phyloP scores from a whole-genome alignment of 1,140 invertebrate species.

The Anthonomus grandis region DNA sequence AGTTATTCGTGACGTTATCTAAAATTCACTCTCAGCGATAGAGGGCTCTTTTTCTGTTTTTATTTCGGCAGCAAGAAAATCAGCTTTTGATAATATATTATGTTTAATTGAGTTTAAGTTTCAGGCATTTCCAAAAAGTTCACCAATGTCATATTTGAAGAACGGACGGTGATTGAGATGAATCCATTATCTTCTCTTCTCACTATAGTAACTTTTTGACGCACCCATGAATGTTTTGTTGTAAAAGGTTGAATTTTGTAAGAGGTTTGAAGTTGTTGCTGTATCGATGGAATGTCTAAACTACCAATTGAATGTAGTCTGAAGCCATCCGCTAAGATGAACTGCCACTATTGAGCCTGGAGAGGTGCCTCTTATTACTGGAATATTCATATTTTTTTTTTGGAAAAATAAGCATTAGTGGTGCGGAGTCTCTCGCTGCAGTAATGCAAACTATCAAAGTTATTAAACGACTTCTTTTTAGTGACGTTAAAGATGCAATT shows the following conservation, averaged over 20 bases:
- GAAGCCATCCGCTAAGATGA: constrained; percentile 24
- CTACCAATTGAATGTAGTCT: too few species aligned
- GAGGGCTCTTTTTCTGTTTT: constrained; percentile 12
- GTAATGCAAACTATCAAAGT: constrained; percentile 45
- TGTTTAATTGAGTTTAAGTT: constrained; percentile 14
- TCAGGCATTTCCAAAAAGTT: constrained; percentile 26
- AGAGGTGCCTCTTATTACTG: constrained; percentile 27
- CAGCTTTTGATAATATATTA: constrained; percentile 3
- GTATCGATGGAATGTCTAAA: too few species aligned
- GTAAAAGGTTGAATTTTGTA: constrained; percentile 41
- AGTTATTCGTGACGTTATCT: not conserved
- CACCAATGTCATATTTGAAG: too few species aligned
- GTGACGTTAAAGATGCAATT: too few species aligned
- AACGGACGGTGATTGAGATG: constrained; percentile 19
- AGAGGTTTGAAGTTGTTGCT: too few species aligned
- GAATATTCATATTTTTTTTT: constrained; percentile 23
- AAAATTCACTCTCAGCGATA: not conserved
- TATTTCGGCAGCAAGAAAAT: constrained; percentile 16
- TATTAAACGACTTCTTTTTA: constrained; percentile 48
- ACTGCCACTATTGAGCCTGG: constrained; percentile 30
- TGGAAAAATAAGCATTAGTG: constrained; percentile 20
- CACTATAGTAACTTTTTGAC: too few species aligned
- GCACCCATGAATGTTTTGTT: constrained; percentile 38
- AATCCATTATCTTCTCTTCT: too few species aligned
- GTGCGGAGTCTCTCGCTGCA: constrained; percentile 41